Evolutionary conservation across 2,888 invertebrate species (phyloP), one percentile per base, ranked within the genome.

Genomic region (Linhomoeus sp.): DNA sequence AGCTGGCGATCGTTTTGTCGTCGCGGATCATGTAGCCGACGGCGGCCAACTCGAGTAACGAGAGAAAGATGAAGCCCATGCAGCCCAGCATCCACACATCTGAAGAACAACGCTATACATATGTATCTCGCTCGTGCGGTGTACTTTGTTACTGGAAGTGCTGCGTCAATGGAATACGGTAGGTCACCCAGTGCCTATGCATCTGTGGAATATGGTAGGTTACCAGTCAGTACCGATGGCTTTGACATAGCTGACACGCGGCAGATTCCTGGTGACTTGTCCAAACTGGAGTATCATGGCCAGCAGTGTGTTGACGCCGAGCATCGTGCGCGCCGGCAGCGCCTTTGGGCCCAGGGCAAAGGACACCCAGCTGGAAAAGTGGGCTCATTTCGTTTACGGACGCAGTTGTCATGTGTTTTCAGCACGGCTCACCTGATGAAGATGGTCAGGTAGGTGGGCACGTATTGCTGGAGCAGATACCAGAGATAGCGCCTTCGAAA

Each of bases 381-480:
- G n/a, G n/a, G n/a, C n/a, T n/a, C n/a, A n/a, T n/a, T n/a, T n/a
- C n/a, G n/a, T n/a, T n/a, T n/a, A n/a, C n/a, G n/a, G n/a, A n/a
- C n/a, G n/a, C n/a, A n/a, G n/a, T n/a, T n/a, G n/a, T n/a, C n/a
- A n/a, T n/a, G n/a, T n/a, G n/a, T n/a, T n/a, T n/a, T n/a, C n/a
- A n/a, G n/a, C n/a, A n/a, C 5, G 29, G 29, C 29, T 9, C 3
- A 55, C 59, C 58, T 59, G 43, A 62, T 58, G 44, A 60, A 61
- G 37, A 61, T 62, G 14, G 61, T 61, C 17, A 62, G 54, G 51
- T 62, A 62, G 1, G 61, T 62, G 0, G 61, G 62, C 12, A 63
- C 53, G 43, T 63, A 63, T 2, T 63, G 63, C 47, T 63, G 63
- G 56, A 63, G 56, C 43, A 64, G 60, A 45, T 61, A 55, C 58